phyloP scores from a whole-genome alignment of 2,888 invertebrate species.

The Eurytoma adleriae region DNA sequence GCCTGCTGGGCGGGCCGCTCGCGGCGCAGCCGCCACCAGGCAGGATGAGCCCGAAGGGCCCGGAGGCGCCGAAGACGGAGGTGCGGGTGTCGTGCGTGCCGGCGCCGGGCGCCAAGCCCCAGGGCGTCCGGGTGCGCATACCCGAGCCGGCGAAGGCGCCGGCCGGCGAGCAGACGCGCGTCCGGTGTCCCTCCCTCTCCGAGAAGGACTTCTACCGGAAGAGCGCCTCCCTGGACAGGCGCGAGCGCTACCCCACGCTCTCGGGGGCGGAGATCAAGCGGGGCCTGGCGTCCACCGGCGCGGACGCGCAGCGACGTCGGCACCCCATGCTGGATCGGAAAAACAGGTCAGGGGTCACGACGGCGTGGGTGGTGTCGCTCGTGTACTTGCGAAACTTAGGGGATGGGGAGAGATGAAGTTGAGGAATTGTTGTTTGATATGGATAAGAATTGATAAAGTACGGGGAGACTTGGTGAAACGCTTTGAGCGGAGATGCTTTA shows the following conservation, averaged over 20 bases:
- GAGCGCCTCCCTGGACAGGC: constrained; percentile 68
- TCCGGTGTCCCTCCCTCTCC: constrained; percentile 69
- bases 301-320: constrained; percentile 55
- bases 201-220: constrained; percentile 73
- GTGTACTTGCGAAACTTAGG: no score
- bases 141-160: constrained; percentile 71
- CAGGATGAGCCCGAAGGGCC: constrained; percentile 73
- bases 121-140: constrained; percentile 70
- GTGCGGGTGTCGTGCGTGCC: constrained; percentile 71
- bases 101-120: constrained; percentile 70
- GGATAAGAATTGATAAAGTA: background rate
- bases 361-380: background rate
- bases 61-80: constrained; percentile 69
- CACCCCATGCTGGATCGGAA: constrained; percentile 71
- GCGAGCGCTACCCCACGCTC: constrained; percentile 71
- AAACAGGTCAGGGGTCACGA: constrained; percentile 62
- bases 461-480: background rate
- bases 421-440: background rate
- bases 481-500: no score
- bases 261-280: constrained; percentile 70
- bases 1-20: constrained; percentile 25
- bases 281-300: constrained; percentile 58
- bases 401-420: background rate
- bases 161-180: constrained; percentile 59
- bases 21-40: background rate